phyloP scores from a whole-genome alignment of 2,888 invertebrate species.

The Parnassius mnemosyne region DNA sequence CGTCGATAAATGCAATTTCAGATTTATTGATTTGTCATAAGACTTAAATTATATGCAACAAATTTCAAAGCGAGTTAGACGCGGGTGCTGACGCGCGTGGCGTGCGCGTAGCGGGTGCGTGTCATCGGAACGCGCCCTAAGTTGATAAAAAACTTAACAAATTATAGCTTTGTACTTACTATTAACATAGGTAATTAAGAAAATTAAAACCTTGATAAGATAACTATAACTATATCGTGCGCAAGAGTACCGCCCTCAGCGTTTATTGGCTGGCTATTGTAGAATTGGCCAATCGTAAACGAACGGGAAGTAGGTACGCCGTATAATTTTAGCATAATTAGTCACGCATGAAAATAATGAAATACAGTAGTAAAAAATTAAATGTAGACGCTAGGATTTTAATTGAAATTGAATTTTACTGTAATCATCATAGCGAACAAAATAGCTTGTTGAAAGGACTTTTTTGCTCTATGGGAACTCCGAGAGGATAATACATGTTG shows the following conservation, averaged over 20 bases:
- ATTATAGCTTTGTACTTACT: no score
- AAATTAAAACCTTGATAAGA: no score
- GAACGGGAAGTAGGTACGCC: constrained; percentile 49
- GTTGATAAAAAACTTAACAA: no score
- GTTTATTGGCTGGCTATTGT: constrained; percentile 66
- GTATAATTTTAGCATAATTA: constrained; percentile 79
- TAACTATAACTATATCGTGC: constrained; percentile 40
- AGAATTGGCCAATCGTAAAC: constrained; percentile 61
- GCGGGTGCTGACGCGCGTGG: no score
- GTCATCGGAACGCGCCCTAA: no score
- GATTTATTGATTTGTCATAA: no score
- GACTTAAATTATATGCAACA: no score
- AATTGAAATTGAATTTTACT: constrained; percentile 12
- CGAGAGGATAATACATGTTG: constrained; percentile 22
- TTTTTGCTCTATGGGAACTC: constrained; percentile 15
- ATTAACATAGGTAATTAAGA: no score
- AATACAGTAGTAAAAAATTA: constrained; percentile 7
- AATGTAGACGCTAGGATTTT: neutral
- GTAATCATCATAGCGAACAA: constrained; percentile 8
- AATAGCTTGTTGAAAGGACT: constrained; percentile 3
- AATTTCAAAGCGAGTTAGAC: no score
- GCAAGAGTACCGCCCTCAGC: constrained; percentile 70
- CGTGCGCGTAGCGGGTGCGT: no score
- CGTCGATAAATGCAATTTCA: no score
- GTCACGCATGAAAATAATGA: constrained; percentile 64